phyloP scores from a whole-genome alignment of 2,113 vertebrate genomes.

The Erythrocebus patas region DNA sequence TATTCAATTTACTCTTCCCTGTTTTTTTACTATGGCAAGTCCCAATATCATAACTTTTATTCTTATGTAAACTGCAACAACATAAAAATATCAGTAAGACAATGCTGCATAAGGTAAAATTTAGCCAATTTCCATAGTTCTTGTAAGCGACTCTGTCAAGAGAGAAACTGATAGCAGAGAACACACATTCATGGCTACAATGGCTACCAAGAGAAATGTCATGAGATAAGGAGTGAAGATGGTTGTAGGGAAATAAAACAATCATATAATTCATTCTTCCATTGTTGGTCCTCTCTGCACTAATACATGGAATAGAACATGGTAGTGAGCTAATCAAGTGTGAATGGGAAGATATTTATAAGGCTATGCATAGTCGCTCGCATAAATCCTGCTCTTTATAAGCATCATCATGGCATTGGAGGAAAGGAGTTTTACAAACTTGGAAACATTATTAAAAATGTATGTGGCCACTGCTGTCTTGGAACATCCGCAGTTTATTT shows the following conservation, averaged over 20 bases:
- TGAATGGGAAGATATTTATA: background rate
- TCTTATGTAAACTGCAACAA: slow-evolving; percentile 19
- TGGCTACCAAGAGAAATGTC: slow-evolving; percentile 26
- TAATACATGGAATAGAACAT: background rate
- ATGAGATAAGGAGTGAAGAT: background rate
- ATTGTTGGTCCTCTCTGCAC: background rate
- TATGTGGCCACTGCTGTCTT: slow-evolving; percentile 53
- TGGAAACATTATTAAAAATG: background rate
- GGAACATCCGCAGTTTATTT: slow-evolving; percentile 72
- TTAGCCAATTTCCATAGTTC: background rate
- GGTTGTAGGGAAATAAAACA: background rate
- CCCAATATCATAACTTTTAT: background rate
- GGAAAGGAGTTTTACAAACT: background rate
- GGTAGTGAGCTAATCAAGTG: background rate
- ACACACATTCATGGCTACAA: background rate
- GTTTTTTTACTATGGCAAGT: background rate
- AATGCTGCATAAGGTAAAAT: background rate
- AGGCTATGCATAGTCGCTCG: background rate
- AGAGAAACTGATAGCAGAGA: background rate
- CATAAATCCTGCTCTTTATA: background rate
- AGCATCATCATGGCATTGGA: background rate
- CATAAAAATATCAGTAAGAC: background rate
- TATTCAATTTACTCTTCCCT: background rate
- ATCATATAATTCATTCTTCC: background rate
- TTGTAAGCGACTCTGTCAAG: background rate